These are phyloP conservation scores for Labrus mixtus DNA, from an alignment of 2,113 vertebrate genomes.

Conservation along the genomic window DNA sequence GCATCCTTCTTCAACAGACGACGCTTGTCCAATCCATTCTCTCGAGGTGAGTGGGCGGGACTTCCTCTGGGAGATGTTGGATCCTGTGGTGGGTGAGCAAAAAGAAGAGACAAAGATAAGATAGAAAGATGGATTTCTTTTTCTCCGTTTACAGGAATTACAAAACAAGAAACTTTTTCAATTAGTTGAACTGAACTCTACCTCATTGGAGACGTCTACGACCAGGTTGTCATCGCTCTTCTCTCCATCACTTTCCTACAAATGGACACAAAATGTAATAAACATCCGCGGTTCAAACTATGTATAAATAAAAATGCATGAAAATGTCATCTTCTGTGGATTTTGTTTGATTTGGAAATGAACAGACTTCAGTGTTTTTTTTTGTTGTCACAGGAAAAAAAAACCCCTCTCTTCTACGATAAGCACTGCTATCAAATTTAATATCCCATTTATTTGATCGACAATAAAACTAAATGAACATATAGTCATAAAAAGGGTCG, in stretches of 20 bases:
- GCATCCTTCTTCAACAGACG: conserved; percentile 92
- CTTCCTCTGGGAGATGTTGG: conserved; percentile 91
- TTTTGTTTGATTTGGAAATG: neutral
- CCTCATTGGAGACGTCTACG: conserved; percentile 97
- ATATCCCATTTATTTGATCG: neutral
- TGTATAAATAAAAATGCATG: neutral
- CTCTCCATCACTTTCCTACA: conserved; percentile 95
- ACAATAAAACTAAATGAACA: neutral
- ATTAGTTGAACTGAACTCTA: conserved; percentile 68
- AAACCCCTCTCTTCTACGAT: neutral
- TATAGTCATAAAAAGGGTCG: neutral
- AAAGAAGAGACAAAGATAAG: conserved; percentile 18
- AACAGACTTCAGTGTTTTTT: neutral
- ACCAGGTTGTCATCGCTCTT: conserved; percentile 95
- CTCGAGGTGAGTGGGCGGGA: conserved; percentile 92
- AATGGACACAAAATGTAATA: neutral
- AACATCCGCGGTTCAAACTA: too few species aligned
- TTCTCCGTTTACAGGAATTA: neutral
- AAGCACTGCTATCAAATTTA: neutral
- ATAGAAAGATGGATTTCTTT: neutral
- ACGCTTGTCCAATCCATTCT: conserved; percentile 93
- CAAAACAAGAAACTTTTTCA: fast-evolving
- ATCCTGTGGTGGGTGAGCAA: conserved; percentile 82
- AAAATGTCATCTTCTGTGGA: neutral
- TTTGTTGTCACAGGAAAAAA: neutral